Percentiles rank a stretch among this genome's conserved stretches.
phyloP scores from a whole-genome alignment of 2,888 invertebrate species.

The Hirtodrosophila histrioides region DNA sequence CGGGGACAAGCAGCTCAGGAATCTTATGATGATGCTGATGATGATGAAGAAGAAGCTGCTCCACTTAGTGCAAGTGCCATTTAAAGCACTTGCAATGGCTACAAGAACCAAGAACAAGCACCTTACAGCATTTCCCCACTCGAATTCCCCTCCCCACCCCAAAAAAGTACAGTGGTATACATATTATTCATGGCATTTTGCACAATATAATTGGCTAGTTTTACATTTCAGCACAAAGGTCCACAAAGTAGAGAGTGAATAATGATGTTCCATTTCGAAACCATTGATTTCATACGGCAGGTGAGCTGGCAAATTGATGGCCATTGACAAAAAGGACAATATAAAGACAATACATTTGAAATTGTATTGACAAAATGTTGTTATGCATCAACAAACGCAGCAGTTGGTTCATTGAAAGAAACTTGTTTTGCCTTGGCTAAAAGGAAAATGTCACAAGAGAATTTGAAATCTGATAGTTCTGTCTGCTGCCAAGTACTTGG shows the following conservation, averaged over 20 bases:
- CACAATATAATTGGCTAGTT: constrained; percentile 69
- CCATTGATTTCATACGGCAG: constrained; percentile 24
- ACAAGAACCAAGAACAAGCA: constrained; percentile 32
- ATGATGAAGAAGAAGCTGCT: constrained; percentile 32
- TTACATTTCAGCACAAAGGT: constrained; percentile 51
- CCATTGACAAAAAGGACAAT: constrained; percentile 30
- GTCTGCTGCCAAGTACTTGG: not conserved
- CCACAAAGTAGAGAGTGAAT: constrained; percentile 7
- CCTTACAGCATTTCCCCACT: constrained; percentile 23
- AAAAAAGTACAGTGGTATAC: not conserved
- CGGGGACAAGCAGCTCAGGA: constrained; percentile 65
- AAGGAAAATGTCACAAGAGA: not conserved
- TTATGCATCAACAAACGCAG: constrained; percentile 32
- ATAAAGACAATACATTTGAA: constrained; percentile 8
- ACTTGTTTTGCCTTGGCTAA: not conserved
- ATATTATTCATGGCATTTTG: constrained; percentile 65
- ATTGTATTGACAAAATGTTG: constrained; percentile 20
- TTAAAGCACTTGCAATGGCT: constrained; percentile 44
- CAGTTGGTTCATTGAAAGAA: constrained; percentile 22
- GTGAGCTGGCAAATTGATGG: constrained; percentile 36
- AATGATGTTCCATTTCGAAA: constrained; percentile 6
- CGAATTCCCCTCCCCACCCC: too few relatives aligned
- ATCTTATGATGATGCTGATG: constrained; percentile 30
- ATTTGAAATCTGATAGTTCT: constrained; percentile 4
- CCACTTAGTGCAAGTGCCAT: constrained; percentile 62